Conservation (phyloP, 2,113 vertebrate species). For the Ptilonorhynchus violaceus region DNA sequence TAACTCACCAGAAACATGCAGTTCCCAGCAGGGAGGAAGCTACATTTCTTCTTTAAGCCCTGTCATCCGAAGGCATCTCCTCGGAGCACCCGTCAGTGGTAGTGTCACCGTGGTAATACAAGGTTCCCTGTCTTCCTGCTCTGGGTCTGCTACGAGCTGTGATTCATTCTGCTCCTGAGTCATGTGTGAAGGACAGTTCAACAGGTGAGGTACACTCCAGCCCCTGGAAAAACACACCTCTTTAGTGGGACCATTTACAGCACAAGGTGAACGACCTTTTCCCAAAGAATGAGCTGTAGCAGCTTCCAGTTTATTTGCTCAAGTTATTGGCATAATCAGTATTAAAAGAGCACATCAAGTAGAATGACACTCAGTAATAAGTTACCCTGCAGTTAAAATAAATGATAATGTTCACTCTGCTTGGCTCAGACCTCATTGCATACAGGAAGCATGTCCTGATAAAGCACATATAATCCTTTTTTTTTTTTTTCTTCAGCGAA, state of each 20-base stretch:
- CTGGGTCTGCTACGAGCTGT: background rate
- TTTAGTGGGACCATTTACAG: background rate
- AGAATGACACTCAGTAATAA: background rate
- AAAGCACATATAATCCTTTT: background rate
- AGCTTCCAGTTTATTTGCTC: slow-evolving; percentile 25
- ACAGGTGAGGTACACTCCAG: slow-evolving; percentile 3
- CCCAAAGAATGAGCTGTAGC: background rate
- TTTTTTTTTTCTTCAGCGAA: background rate
- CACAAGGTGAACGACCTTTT: slow-evolving; percentile 65
- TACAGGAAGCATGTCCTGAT: background rate
- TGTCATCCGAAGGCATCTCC: background rate
- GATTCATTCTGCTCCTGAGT: slow-evolving; percentile 33
- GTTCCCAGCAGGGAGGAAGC: background rate
- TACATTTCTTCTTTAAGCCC: slow-evolving; percentile 1
- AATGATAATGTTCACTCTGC: background rate
- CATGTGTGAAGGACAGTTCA: background rate
- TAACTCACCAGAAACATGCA: slow-evolving; percentile 32
- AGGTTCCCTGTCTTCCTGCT: background rate
- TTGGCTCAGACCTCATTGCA: background rate
- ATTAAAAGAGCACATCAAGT: background rate
- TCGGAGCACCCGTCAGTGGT: background rate
- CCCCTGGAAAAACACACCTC: slow-evolving; percentile 40
- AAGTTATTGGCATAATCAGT: slow-evolving; percentile 12
- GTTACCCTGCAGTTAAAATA: background rate
- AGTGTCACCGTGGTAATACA: background rate